phyloP scores from a whole-genome alignment of 2,113 vertebrate species.

The Fulica atra region DNA sequence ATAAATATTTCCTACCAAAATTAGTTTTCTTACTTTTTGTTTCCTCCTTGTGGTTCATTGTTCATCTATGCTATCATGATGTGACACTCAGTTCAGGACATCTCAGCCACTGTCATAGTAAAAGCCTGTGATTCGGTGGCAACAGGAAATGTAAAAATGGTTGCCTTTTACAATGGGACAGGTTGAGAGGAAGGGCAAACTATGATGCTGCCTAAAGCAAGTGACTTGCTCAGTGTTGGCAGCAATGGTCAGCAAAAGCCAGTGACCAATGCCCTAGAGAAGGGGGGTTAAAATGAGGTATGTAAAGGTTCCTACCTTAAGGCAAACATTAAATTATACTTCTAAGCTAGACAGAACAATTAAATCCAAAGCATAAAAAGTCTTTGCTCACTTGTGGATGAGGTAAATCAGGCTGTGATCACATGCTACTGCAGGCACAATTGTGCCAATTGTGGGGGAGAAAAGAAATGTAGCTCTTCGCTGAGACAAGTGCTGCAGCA shows the following conservation, averaged over 20 bases:
- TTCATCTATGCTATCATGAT: not conserved
- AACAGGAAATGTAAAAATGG: not conserved
- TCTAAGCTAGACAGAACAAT: not conserved
- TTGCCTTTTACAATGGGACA: not conserved
- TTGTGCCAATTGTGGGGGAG: not conserved
- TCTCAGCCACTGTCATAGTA: not conserved
- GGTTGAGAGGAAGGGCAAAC: not conserved
- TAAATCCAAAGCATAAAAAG: not conserved
- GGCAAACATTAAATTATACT: not conserved
- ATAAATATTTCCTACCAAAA: not conserved
- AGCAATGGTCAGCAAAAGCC: not conserved
- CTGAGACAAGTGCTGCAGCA: not conserved
- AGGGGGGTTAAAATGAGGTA: not conserved
- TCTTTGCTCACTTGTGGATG: not conserved
- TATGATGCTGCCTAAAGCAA: not conserved
- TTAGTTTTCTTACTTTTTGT: not conserved
- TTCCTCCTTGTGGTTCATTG: not conserved
- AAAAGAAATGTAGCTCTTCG: not conserved
- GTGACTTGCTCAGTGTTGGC: not conserved
- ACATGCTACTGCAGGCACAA: not conserved
- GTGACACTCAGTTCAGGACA: not conserved
- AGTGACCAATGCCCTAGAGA: accelerated
- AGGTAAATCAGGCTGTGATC: not conserved
- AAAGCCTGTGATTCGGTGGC: not conserved
- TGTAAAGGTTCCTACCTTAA: not conserved